These are phyloP conservation scores for Drosophila hamatofila DNA, from an alignment of 2,888 invertebrate genomes.

Conservation along the genomic window DNA sequence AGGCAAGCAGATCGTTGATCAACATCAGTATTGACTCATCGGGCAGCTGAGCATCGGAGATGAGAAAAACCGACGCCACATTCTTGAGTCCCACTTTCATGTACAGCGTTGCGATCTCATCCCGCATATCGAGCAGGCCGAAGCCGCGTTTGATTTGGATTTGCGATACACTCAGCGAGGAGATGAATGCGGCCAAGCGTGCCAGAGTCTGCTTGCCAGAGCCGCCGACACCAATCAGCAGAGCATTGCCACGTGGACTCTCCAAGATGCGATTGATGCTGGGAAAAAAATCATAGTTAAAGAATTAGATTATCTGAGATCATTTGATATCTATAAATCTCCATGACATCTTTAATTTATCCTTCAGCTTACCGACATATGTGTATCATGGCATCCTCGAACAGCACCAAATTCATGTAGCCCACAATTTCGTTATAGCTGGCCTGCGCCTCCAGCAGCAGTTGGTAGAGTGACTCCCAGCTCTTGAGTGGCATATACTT, in stretches of 20 bases:
- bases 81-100: conserved; percentile 95
- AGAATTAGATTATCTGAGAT: not conserved
- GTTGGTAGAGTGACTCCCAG: conserved; percentile 90
- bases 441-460: conserved; percentile 92
- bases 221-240: conserved; percentile 98
- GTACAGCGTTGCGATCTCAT: conserved; percentile 91
- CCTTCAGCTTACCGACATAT: conserved; percentile 89
- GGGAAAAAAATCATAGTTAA: not conserved
- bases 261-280: conserved; percentile 97
- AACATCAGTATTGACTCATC: conserved; percentile 96
- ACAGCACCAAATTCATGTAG: conserved; percentile 97
- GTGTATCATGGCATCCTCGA: conserved; percentile 98
- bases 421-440: conserved; percentile 96
- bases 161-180: conserved; percentile 96
- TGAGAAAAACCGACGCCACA: conserved; percentile 94
- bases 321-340: no score
- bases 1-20: conserved; percentile 96
- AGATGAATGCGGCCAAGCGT: conserved; percentile 95
- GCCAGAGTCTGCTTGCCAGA: conserved; percentile 97
- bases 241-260: conserved; percentile 95
- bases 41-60: conserved; percentile 97
- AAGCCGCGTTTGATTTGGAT: conserved; percentile 96
- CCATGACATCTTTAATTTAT: no score
- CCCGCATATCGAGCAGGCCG: conserved; percentile 91
- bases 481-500: conserved; percentile 94